Conservation (phyloP, 2,888 invertebrate species). For the Drosophila anceps region DNA sequence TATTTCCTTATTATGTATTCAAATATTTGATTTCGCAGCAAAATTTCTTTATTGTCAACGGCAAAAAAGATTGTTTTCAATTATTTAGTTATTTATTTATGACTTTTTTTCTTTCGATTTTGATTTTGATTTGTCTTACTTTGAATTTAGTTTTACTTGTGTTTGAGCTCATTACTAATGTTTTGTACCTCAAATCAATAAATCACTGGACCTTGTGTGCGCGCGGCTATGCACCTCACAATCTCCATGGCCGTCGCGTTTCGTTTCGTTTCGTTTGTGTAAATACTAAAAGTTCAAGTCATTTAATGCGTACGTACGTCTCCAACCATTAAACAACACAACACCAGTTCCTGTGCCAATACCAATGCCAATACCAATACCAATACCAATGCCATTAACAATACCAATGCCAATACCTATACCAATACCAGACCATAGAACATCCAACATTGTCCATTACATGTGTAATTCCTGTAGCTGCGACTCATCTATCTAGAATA, state of each 20-base stretch:
- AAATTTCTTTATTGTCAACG: slow-evolving; percentile 31
- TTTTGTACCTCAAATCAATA: slow-evolving; percentile 36
- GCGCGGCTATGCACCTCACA: slow-evolving; percentile 32
- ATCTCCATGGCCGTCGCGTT: slow-evolving; percentile 39
- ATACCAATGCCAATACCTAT: slow-evolving; percentile 4
- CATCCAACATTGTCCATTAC: slow-evolving; percentile 42
- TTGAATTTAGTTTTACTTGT: neutral
- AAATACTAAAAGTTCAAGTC: slow-evolving; percentile 54
- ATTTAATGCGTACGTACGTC: slow-evolving; percentile 21
- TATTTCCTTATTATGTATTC: slow-evolving; percentile 32
- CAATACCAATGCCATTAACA: slow-evolving; percentile 2
- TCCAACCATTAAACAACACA: slow-evolving; percentile 16
- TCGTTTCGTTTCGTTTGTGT: slow-evolving; percentile 43
- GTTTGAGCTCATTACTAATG: slow-evolving; percentile 37
- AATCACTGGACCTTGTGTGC: slow-evolving; percentile 51
- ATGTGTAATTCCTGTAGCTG: slow-evolving; percentile 37
- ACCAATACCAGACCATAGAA: slow-evolving; percentile 12
- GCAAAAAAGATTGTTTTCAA: slow-evolving; percentile 41
- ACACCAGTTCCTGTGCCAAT: slow-evolving; percentile 16
- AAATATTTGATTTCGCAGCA: slow-evolving; percentile 23
- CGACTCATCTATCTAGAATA: slow-evolving; percentile 27
- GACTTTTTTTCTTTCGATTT: neutral
- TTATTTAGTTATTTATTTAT: slow-evolving; percentile 10
- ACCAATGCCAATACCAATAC: neutral
- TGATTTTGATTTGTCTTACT: slow-evolving; percentile 2